Base-by-base conservation (phyloP, 2,797 vertebrate species). In the Falco rusticolus region DNA sequence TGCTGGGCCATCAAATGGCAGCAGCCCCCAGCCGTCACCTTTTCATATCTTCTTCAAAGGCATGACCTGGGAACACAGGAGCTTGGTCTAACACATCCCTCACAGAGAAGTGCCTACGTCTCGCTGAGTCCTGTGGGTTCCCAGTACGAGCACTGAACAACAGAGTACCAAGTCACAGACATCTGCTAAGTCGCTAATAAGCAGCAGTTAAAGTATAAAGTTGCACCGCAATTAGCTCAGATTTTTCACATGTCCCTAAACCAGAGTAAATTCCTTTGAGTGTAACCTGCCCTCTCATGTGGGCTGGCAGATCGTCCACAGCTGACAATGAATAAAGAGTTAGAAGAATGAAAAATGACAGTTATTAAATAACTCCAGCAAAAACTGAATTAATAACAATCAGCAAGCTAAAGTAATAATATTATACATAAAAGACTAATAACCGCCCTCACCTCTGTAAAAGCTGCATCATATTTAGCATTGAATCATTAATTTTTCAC, bases 221-320 rank as follows among this genome's bases (percentile, higher is more conserved):
- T 84, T 95, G 89, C 90, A 81, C 78, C 94, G 90, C 92, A 96
- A 93, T 94, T 96, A 92, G 84, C 90, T 94, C 93, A 85, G 81
- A 93, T 84, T 89, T 87, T 95, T 89, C 87, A 85, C 86, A 75
- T 84, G 64, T 92, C 87, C 89, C 45, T 53, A 85, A 95, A 93
- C 51, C 79, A 82, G 89, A 89, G 81, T 54, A 86, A 95, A 92
- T 94, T 92, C 90, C 92, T 92, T 84, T 91, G 87, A 86, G 59
- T 59, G 63, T 56, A 96, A 97, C 93, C 96, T 96, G 90, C 82
- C 59, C n/a, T 95, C 95, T 96, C 79, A 87, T 95, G 95, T 92
- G 90, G 93, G 79, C 65, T 93, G 89, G 90, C 87, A 89, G 84
- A 93, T 94, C 77, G 68, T 60, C 82, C 77, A 43, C 59, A 72